Evolutionary conservation across 2,113 vertebrate genomes (phyloP).

Genomic region (Menura novaehollandiae): DNA sequence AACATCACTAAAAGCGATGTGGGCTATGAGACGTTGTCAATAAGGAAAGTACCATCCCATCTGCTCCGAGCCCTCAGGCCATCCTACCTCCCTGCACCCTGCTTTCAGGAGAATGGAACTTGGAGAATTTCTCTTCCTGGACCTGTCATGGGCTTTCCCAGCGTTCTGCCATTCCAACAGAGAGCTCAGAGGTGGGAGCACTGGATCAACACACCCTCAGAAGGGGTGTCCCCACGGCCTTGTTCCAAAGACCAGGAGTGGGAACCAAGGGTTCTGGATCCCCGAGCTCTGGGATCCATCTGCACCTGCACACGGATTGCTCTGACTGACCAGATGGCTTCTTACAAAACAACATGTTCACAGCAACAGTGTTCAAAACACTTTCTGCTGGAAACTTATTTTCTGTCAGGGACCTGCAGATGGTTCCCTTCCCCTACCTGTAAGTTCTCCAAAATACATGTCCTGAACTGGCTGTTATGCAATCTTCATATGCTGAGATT

Average conservation of each 20-base stretch:
- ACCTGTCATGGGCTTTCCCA: background rate
- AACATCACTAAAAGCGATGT: background rate
- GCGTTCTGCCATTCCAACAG: background rate
- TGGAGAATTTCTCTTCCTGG: background rate
- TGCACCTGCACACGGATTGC: background rate
- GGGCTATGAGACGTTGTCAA: background rate
- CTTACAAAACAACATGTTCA: constrained; percentile 19
- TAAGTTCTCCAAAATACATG: background rate
- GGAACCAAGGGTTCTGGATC: background rate
- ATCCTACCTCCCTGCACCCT: background rate
- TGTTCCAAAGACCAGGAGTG: background rate
- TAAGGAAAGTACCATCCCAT: background rate
- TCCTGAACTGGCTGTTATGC: background rate
- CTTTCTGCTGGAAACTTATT: background rate
- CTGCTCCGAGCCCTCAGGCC: background rate
- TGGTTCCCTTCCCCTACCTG: constrained; percentile 30
- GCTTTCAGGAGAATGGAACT: background rate
- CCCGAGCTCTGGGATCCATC: background rate
- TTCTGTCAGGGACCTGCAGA: constrained; percentile 25
- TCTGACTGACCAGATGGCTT: constrained; percentile 24
- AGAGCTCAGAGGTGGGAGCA: background rate
- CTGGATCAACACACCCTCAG: background rate
- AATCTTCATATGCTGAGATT: background rate
- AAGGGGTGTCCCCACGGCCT: background rate
- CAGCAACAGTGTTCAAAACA: background rate